Base-by-base conservation (phyloP, 2,888 invertebrate genomes). In the Rugalucina vietnamica region DNA sequence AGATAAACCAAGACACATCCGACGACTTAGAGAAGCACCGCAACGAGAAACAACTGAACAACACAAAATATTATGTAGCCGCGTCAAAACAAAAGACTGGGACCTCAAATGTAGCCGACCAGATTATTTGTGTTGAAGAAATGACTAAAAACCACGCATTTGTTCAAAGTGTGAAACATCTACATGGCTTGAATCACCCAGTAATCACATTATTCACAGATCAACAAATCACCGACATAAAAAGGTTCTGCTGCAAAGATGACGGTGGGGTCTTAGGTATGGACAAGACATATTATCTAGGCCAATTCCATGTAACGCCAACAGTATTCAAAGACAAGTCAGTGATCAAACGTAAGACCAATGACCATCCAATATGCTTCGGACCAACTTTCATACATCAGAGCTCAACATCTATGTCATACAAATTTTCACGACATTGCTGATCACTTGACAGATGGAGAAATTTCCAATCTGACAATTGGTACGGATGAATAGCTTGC, bases 401-500 rank as follows among this genome's bases (percentile, higher is more conserved):
- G 8, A 54, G 34, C 10, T 79, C 75, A 0, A 71, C 79, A 4
- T 72, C 79, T 1, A 81, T 60, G 37, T n/a, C 71, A 0, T 85
- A 79, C 36, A 37, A 14, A 21, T 12, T 36, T 1, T 81, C 72
- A 78, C 14, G 57, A 81, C n/a, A 60, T 81, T 27, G 74, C 57
- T 0, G 81, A 71, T 24, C 34, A 81, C 8, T 50, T 85, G 29
- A 75, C 72, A 36, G 36, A 37, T 0, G 27, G 0, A 0, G 76
- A 85, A 32, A 75, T 43, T 1, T n/a, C 5, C 12, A 34, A 54
- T n/a, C 2, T 85, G 0, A 70, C 57, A 27, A 50, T 85, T 29
- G 88, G 85, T 12, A 75, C 74, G 0, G 85, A 87, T 54, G 86
- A 81, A 57, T 86, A 88, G 80, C 1, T 49, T 0, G 78, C 86